These are phyloP conservation scores for Hemichromis elongatus DNA, from an alignment of 2,113 vertebrate species.

Conservation along the genomic window DNA sequence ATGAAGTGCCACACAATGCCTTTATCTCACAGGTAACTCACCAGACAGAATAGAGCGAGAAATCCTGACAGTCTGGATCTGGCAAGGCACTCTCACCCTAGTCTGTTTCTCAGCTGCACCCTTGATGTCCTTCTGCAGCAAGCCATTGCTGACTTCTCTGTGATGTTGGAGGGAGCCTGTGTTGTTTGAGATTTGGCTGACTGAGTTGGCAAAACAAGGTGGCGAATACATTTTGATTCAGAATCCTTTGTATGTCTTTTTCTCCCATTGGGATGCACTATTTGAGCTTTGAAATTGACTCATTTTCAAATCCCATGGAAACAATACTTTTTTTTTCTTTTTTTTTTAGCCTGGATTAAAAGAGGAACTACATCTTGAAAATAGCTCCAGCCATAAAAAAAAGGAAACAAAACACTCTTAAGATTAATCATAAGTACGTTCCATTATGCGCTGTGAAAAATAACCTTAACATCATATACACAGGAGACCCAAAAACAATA, in stretches of 20 bases:
- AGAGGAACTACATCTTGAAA: slow-evolving; percentile 60
- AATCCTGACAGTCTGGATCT: slow-evolving; percentile 65
- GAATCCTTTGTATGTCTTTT: slow-evolving; percentile 60
- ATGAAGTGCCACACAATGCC: slow-evolving; percentile 58
- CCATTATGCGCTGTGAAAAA: slow-evolving; percentile 57
- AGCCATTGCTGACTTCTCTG: slow-evolving; percentile 57
- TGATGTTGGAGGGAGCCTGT: slow-evolving; percentile 68
- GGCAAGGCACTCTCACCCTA: slow-evolving; percentile 60
- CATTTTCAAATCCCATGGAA: slow-evolving; percentile 65
- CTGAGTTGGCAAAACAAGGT: slow-evolving; percentile 72
- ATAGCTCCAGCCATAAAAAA: slow-evolving; percentile 58
- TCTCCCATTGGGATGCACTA: slow-evolving; percentile 52
- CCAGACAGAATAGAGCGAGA: slow-evolving; percentile 53
- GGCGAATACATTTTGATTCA: slow-evolving; percentile 65
- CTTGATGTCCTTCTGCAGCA: slow-evolving; percentile 67
- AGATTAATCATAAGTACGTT: slow-evolving; percentile 61
- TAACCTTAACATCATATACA: slow-evolving; percentile 64
- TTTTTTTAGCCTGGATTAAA: slow-evolving; percentile 48
- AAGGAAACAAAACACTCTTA: slow-evolving; percentile 59
- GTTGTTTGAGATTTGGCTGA: slow-evolving; percentile 70
- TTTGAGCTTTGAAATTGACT: slow-evolving; percentile 67
- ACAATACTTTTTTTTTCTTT: slow-evolving; percentile 38
- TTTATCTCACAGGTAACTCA: slow-evolving; percentile 63
- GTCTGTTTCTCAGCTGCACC: slow-evolving; percentile 54
- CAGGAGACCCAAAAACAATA: slow-evolving; percentile 62